phyloP scores from a whole-genome alignment of 2,113 vertebrate species.

The Cricetomys ansorgei region DNA sequence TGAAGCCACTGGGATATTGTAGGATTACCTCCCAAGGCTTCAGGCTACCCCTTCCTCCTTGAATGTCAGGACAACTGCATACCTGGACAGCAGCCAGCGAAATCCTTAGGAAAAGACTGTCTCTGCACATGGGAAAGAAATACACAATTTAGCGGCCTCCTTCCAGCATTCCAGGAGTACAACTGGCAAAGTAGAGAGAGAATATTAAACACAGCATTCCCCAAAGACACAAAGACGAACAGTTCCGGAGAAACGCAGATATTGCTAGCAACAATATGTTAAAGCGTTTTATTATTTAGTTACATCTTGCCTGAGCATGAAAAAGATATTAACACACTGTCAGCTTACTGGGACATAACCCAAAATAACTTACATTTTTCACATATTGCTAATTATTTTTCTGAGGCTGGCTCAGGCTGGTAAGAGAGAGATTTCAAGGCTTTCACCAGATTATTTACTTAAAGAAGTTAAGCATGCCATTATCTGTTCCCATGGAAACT shows the following conservation, averaged over 20 bases:
- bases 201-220: conserved; percentile 5
- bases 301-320: conserved; percentile 75
- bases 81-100: not conserved
- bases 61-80: not conserved
- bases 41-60: not conserved
- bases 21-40: not conserved
- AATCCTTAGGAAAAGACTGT: not conserved
- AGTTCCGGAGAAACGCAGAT: conserved; percentile 69
- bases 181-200: not conserved
- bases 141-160: accelerated
- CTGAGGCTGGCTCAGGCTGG: conserved; percentile 71
- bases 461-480: conserved; percentile 57
- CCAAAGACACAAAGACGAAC: conserved; percentile 62
- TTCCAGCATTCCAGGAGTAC: not conserved
- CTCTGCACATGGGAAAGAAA: not conserved
- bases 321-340: conserved; percentile 66
- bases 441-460: conserved; percentile 73
- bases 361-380: conserved; percentile 79
- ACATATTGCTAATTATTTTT: conserved; percentile 81
- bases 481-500: conserved; percentile 76
- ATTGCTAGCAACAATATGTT: conserved; percentile 74
- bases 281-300: conserved; percentile 79
- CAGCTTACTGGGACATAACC: conserved; percentile 78
- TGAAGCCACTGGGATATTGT: accelerated
- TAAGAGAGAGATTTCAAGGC: conserved; percentile 75